These are phyloP conservation scores for Trisateles emortualis DNA, from an alignment of 2,888 invertebrate species.

Conservation along the genomic window DNA sequence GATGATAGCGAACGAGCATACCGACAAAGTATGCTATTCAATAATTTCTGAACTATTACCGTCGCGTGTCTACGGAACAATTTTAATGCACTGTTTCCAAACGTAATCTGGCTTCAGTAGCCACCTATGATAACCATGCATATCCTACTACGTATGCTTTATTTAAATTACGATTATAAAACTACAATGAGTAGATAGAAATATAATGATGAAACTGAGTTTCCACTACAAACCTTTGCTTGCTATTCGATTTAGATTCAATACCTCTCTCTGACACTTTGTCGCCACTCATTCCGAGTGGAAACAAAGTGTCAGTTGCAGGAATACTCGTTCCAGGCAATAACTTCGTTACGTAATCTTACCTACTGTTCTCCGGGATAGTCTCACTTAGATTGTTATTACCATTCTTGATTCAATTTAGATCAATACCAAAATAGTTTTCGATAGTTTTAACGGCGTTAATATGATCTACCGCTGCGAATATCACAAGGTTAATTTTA, in stretches of 20 bases:
- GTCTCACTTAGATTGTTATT: neutral
- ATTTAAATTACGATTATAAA: too few relatives aligned
- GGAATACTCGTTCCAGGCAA: constrained; percentile 2
- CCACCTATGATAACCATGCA: too few relatives aligned
- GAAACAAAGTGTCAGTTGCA: constrained; percentile 12
- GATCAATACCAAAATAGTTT: too few relatives aligned
- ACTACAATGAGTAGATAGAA: too few relatives aligned
- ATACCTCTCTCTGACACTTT: neutral
- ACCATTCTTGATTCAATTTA: too few relatives aligned
- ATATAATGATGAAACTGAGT: neutral
- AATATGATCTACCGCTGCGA: neutral
- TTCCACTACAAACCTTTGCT: constrained; percentile 8
- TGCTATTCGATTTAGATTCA: constrained; percentile 14
- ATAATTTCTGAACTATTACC: neutral
- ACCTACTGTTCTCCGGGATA: neutral
- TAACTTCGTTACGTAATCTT: neutral
- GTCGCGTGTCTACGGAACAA: neutral
- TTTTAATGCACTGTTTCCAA: too few relatives aligned
- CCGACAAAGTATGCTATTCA: neutral
- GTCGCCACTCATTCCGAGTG: constrained; percentile 2
- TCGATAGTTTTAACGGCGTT: neutral
- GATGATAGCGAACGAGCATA: neutral
- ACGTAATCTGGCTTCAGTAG: too few relatives aligned
- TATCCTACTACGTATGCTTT: too few relatives aligned
- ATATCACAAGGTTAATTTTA: neutral